phyloP scores from a whole-genome alignment of 2,888 invertebrate species.

The Nephrotoma appendiculata region DNA sequence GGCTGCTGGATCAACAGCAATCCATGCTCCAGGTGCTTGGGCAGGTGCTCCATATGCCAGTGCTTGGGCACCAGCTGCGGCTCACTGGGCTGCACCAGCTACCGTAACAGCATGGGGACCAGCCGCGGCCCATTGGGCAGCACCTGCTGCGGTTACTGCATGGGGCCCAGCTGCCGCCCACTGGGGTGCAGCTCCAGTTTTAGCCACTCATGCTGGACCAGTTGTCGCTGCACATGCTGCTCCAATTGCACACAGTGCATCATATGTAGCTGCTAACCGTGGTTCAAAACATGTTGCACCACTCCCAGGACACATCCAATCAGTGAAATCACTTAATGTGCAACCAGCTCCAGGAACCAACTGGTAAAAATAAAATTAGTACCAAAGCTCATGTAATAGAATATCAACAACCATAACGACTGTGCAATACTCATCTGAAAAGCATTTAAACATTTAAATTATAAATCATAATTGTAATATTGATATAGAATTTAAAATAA shows the following conservation, averaged over 20 bases:
- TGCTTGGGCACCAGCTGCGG: slow-evolving; percentile 1
- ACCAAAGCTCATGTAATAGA: background rate
- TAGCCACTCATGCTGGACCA: slow-evolving; percentile 29
- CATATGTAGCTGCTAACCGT: background rate
- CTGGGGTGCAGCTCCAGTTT: slow-evolving; percentile 19
- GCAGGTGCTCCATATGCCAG: slow-evolving; percentile 10
- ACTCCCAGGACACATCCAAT: background rate
- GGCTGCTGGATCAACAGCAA: background rate
- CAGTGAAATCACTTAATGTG: background rate
- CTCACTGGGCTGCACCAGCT: slow-evolving; percentile 12
- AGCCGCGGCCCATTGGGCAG: slow-evolving; percentile 8
- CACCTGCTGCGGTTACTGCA: slow-evolving; percentile 24
- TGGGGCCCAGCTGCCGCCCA: slow-evolving; percentile 10
- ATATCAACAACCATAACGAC: background rate
- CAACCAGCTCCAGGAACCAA: background rate
- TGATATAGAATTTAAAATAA: background rate
- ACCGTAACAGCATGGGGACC: slow-evolving; percentile 9
- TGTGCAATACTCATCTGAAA: background rate
- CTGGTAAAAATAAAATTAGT: background rate
- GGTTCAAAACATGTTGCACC: background rate
- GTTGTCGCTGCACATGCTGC: background rate
- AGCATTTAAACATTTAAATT: background rate
- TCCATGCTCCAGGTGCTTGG: slow-evolving; percentile 3
- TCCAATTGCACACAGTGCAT: background rate
- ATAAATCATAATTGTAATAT: background rate